phyloP scores from a whole-genome alignment of 2,797 vertebrate species.

The Lateolabrax maculatus region DNA sequence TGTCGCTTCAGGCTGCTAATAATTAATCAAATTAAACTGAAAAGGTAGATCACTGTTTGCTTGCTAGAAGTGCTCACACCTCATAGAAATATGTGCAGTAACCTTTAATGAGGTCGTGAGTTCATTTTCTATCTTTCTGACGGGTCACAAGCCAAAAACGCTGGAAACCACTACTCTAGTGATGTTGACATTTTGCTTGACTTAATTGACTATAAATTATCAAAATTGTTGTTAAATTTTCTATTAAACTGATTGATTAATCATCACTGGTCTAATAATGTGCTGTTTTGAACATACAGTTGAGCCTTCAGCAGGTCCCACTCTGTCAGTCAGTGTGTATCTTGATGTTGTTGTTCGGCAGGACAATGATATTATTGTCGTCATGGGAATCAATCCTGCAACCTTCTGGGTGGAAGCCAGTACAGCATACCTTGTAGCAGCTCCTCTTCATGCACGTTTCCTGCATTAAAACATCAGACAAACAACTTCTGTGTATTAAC shows the following conservation, averaged over 20 bases:
- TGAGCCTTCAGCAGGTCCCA: neutral
- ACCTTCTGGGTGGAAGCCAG: constrained; percentile 30
- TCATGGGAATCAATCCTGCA: constrained; percentile 20
- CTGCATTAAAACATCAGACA: constrained; percentile 36
- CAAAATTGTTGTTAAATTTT: neutral
- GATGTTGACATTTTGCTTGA: neutral
- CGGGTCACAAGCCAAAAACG: neutral
- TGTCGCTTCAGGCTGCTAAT: neutral
- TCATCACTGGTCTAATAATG: neutral
- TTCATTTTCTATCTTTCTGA: neutral
- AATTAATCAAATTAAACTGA: neutral
- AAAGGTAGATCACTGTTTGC: neutral
- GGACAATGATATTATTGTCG: constrained; percentile 16
- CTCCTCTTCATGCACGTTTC: constrained; percentile 29
- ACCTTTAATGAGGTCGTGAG: neutral
- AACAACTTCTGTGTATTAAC: constrained; percentile 34
- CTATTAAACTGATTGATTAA: neutral
- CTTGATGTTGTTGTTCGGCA: constrained; percentile 32
- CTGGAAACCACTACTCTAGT: neutral
- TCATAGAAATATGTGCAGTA: neutral
- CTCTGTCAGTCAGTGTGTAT: constrained; percentile 5
- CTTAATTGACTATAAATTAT: neutral
- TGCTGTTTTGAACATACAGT: neutral
- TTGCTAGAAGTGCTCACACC: neutral
- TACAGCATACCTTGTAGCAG: neutral